A percentile compares a stretch with the other conserved stretches of the same genome.
These are phyloP conservation scores for Coregonus ussuriensis DNA, from an alignment of 2,797 vertebrate genomes.

Conservation along the genomic window DNA sequence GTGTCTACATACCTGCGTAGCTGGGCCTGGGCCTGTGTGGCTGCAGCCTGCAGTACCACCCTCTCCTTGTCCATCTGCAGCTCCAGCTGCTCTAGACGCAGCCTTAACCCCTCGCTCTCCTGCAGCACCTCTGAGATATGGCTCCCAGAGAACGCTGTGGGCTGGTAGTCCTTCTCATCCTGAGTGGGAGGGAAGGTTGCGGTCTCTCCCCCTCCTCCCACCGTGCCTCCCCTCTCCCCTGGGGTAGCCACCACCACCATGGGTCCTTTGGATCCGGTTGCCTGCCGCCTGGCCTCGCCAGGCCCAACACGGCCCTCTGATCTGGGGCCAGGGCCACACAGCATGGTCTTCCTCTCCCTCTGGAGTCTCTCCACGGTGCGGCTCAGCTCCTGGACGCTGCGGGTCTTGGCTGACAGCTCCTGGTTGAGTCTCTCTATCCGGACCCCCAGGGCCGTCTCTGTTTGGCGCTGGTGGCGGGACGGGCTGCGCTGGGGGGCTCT, in stretches of 20 bases:
- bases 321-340: slow-evolving; percentile 66
- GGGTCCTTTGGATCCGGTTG: slow-evolving; percentile 30
- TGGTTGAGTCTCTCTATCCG: slow-evolving; percentile 82
- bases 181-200: slow-evolving; percentile 64
- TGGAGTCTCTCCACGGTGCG: slow-evolving; percentile 89
- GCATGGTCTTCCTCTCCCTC: slow-evolving; percentile 81
- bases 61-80: slow-evolving; percentile 74
- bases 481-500: slow-evolving; percentile 49
- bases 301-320: slow-evolving; percentile 75
- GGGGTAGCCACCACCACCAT: not conserved
- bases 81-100: slow-evolving; percentile 72
- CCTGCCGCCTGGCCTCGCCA: slow-evolving; percentile 37
- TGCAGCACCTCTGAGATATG: slow-evolving; percentile 81
- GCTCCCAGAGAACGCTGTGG: slow-evolving; percentile 74
- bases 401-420: slow-evolving; percentile 82
- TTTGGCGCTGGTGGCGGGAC: slow-evolving; percentile 64
- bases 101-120: slow-evolving; percentile 82
- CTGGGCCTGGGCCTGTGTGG: slow-evolving; percentile 70
- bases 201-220: not conserved
- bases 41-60: slow-evolving; percentile 64
- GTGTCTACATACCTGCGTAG: slow-evolving; percentile 74
- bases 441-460: slow-evolving; percentile 74
- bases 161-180: slow-evolving; percentile 80
- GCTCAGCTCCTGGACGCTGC: slow-evolving; percentile 84
- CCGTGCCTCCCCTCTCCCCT: not conserved